Percentiles rank a stretch among this genome's conserved stretches.
Conservation (phyloP, 1,140 invertebrate species). For the Drosophila kanapiae region DNA sequence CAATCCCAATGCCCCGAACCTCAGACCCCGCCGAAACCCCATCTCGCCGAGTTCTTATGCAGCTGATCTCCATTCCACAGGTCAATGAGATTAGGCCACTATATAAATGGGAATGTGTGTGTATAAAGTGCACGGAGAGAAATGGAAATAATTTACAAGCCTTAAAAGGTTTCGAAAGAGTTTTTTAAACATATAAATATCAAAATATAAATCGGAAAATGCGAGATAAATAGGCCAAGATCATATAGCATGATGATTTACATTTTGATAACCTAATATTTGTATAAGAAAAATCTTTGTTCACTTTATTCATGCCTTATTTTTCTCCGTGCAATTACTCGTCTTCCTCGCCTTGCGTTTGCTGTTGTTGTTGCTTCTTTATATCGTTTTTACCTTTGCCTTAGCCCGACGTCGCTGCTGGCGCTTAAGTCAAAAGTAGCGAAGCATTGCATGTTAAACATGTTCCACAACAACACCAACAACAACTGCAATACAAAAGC, state of each 20-base stretch:
- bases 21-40: not conserved
- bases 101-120: slow-evolving; percentile 40
- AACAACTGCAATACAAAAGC: slow-evolving; percentile 12
- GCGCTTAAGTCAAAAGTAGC: slow-evolving; percentile 59
- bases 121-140: slow-evolving; percentile 16
- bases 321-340: slow-evolving; percentile 26
- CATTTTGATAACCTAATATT: too few relatives aligned
- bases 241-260: too few relatives aligned
- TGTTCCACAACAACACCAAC: slow-evolving; percentile 58
- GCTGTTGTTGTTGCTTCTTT: slow-evolving; percentile 18
- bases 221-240: too few relatives aligned
- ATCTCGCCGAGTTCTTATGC: slow-evolving; percentile 5
- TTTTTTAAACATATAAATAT: too few relatives aligned
- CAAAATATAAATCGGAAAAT: too few relatives aligned
- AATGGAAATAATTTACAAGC: not conserved
- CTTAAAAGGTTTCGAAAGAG: too few relatives aligned
- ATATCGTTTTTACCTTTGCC: slow-evolving; percentile 26
- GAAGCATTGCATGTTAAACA: slow-evolving; percentile 78
- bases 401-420: slow-evolving; percentile 41
- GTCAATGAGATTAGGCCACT: slow-evolving; percentile 71
- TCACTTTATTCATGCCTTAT: too few relatives aligned
- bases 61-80: slow-evolving; percentile 42
- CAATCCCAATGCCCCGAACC: not conserved
- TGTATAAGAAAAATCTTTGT: too few relatives aligned
- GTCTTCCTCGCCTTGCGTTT: slow-evolving; percentile 3